These are phyloP conservation scores for Nansenia antarctica DNA, from an alignment of 2,113 vertebrate species.

Conservation along the genomic window DNA sequence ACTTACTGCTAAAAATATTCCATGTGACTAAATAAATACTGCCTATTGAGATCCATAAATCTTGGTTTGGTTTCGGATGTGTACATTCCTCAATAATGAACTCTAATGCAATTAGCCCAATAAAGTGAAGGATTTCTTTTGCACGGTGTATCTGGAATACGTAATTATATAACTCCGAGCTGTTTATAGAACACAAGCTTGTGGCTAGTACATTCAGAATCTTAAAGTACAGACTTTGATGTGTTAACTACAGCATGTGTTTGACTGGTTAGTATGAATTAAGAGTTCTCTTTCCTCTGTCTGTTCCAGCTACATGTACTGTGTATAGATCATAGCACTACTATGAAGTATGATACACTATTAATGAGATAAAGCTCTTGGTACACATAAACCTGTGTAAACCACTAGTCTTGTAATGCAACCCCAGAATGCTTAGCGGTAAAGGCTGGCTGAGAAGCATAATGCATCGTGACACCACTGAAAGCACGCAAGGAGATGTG, in stretches of 20 bases:
- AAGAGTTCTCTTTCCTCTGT: too few species aligned
- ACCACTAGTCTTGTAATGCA: neutral
- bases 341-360: too few species aligned
- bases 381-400: neutral
- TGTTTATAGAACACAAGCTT: too few species aligned
- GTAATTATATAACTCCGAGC: too few species aligned
- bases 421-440: slow-evolving; percentile 7
- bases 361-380: neutral
- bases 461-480: neutral
- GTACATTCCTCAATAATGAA: slow-evolving; percentile 10
- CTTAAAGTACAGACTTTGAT: too few species aligned
- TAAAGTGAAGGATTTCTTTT: slow-evolving; percentile 31
- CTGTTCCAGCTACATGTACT: too few species aligned
- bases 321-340: too few species aligned
- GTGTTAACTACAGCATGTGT: too few species aligned
- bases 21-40: neutral
- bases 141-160: slow-evolving; percentile 4
- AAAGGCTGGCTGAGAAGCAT: neutral
- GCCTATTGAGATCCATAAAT: neutral
- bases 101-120: slow-evolving; percentile 38
- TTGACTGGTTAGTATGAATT: too few species aligned
- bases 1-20: neutral
- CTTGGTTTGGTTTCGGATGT: neutral
- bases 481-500: neutral
- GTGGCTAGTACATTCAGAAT: too few species aligned